These are phyloP conservation scores for Tauraco erythrolophus DNA, from an alignment of 2,113 vertebrate species.

Conservation along the genomic window DNA sequence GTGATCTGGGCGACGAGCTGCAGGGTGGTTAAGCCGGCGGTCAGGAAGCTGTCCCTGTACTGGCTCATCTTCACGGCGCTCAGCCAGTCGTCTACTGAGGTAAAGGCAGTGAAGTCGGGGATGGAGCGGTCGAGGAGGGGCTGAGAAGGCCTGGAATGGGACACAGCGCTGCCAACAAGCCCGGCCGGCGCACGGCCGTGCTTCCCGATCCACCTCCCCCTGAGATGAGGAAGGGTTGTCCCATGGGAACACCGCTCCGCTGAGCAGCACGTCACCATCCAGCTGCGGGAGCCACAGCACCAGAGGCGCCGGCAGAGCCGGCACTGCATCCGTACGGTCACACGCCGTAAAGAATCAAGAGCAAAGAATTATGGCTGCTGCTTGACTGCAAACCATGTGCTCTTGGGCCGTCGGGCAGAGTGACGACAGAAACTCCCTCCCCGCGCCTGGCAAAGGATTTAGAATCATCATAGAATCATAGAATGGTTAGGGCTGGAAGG, in stretches of 20 bases:
- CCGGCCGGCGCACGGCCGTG: rapidly evolving
- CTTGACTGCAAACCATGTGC: not conserved
- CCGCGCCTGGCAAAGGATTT: rapidly evolving
- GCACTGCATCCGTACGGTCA: rapidly evolving
- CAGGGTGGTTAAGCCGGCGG: constrained; percentile 95
- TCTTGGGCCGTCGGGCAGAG: not conserved
- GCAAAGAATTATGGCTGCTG: not conserved
- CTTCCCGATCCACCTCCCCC: not conserved
- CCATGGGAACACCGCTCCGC: rapidly evolving
- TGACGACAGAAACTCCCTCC: not conserved
- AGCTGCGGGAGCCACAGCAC: rapidly evolving
- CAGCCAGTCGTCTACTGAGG: constrained; percentile 98
- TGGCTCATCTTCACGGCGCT: constrained; percentile 98
- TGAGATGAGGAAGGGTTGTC: not conserved
- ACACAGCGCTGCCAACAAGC: not conserved
- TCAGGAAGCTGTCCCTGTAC: constrained; percentile 98
- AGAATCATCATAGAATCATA: too few species aligned
- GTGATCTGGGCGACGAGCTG: constrained; percentile 97
- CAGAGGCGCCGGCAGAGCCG: rapidly evolving
- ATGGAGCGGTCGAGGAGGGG: constrained; percentile 96
- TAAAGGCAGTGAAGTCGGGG: constrained; percentile 98
- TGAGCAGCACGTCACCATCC: not conserved
- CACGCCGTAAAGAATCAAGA: not conserved
- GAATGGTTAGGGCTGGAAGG: too few species aligned
- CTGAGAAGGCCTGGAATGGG: constrained; percentile 91